Base-by-base conservation (phyloP, 2,888 invertebrate species). In the Pristionchus entomophagus region DNA sequence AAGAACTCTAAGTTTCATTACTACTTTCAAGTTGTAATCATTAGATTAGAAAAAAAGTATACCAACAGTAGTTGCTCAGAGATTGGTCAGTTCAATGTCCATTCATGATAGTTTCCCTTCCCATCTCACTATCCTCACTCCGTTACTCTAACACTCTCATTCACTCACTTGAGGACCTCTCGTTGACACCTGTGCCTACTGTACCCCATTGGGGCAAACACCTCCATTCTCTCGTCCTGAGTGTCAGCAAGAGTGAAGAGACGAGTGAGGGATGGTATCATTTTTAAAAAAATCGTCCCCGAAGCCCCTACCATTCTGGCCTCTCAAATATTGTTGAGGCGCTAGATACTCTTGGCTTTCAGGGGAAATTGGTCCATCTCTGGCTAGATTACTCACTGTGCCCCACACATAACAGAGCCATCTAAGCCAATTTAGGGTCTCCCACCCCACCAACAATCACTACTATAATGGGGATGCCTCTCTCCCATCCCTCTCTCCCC, bases 351-450 rank as follows among this genome's bases (percentile, higher is more conserved):
- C n/a, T n/a, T n/a, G n/a, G 41, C 73, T 73, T 73, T 73, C 45
- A 73, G 26, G n/a, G 41, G 26, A 73, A 73, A 73, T 73, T 45
- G 41, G 41, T 73, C 73, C 38, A 65, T 65, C 65, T 29, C 65
- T 35, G 35, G 65, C 65, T 38, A 65, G 65, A 65, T 65, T 65
- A 65, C 65, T 65, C 35, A 8, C 8, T 8, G 73, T 41, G 8
- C n/a, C n/a, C n/a, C n/a, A n/a, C 2, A 41, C 73, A 73, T 73
- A 73, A 73, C 73, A 73, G 73, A n/a, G 73, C 73, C 73, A 73
- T 73, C 73, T 73, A 73, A 73, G 73, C 73, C 73, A 73, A 73
- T 73, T 73, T 73, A 41, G 73, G 10, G 14, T 6, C 45, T 45
- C 41, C 6, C 73, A 8, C 2, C n/a, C 41, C 29, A 2, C 73